Conservation (phyloP, 2,797 vertebrate genomes). For the Hippocampus kuda region DNA sequence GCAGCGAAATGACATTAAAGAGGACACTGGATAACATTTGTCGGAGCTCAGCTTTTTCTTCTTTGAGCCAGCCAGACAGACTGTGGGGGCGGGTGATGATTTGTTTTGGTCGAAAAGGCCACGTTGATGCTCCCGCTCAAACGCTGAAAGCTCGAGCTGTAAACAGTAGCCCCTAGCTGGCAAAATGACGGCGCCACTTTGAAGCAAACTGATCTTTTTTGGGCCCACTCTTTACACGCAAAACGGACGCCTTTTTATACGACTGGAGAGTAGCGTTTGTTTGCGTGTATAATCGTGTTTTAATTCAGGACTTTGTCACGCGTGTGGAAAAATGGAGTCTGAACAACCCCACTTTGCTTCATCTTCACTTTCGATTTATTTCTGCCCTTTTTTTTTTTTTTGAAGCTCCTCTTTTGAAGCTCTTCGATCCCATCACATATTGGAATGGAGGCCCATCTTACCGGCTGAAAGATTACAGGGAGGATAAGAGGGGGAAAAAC, state of each 20-base stretch:
- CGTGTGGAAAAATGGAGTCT: not conserved
- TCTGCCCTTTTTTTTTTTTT: not conserved
- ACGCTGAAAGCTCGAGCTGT: not conserved
- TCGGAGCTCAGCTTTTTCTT: constrained; percentile 2
- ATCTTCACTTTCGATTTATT: not conserved
- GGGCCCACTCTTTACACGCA: not conserved
- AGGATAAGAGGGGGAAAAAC: constrained; percentile 20
- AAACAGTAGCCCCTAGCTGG: not conserved
- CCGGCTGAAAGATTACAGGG: not conserved
- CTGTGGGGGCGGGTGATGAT: constrained; percentile 1
- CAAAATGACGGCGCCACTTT: not conserved
- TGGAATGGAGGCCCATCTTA: constrained; percentile 14
- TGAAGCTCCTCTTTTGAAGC: not conserved
- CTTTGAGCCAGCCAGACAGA: constrained; percentile 2
- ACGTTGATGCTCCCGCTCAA: not conserved
- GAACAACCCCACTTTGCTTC: not conserved
- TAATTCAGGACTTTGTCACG: not conserved
- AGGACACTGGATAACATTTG: constrained; percentile 5
- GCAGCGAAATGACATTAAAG: not conserved
- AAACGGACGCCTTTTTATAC: no score
- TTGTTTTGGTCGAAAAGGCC: constrained; percentile 6
- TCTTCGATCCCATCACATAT: constrained; percentile 1
- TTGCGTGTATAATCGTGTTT: no score
- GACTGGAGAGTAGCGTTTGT: no score
- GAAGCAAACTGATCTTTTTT: not conserved